These are phyloP conservation scores for Zophobas morio DNA, from an alignment of 1,140 invertebrate species.

Conservation along the genomic window DNA sequence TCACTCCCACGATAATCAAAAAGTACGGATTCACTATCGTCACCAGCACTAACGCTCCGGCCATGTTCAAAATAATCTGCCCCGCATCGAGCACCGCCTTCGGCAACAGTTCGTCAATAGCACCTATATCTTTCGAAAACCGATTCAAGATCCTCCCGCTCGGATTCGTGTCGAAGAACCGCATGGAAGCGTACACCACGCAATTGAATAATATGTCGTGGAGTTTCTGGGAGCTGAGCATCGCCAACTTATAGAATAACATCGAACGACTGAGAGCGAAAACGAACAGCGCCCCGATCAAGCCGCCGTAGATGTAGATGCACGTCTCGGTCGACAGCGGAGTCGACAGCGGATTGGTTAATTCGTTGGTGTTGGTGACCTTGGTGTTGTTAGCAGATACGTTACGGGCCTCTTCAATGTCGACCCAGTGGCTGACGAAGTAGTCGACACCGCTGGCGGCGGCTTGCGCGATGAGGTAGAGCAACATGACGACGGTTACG, in stretches of 20 bases:
- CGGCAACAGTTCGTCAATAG: constrained; percentile 79
- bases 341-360: constrained; percentile 15
- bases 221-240: constrained; percentile 76
- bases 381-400: background rate
- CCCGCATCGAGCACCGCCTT: constrained; percentile 77
- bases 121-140: constrained; percentile 71
- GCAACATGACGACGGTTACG: constrained; percentile 72
- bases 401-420: constrained; percentile 61
- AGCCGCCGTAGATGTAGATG: constrained; percentile 70
- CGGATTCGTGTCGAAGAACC: constrained; percentile 89
- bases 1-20: constrained; percentile 72
- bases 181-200: constrained; percentile 77
- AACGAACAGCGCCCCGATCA: constrained; percentile 69
- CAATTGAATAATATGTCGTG: constrained; percentile 79
- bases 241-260: constrained; percentile 77
- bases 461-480: constrained; percentile 79
- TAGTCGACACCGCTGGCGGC: constrained; percentile 82
- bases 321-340: constrained; percentile 62
- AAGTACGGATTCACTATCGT: constrained; percentile 76
- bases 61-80: constrained; percentile 70
- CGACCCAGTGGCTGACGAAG: constrained; percentile 85
- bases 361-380: background rate
- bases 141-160: constrained; percentile 71
- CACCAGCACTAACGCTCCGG: constrained; percentile 72
- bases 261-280: constrained; percentile 70